phyloP scores from a whole-genome alignment of 2,888 invertebrate genomes.

The Xanthia togata region DNA sequence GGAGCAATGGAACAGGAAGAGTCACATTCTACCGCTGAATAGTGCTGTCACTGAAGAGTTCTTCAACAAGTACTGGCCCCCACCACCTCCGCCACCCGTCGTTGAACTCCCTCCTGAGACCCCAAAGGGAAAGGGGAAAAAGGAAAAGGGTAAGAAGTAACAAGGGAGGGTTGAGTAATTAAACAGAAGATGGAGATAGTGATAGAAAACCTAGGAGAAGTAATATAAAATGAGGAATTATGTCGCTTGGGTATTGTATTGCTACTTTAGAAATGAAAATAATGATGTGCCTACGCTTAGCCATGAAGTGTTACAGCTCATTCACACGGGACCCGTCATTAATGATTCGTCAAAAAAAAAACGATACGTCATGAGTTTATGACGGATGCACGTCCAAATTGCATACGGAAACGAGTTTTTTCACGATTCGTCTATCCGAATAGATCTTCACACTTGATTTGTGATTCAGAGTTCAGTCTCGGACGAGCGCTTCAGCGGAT shows the following conservation, averaged over 20 bases:
- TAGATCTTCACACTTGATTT: too few relatives aligned
- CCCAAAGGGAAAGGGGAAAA: slow-evolving; percentile 62
- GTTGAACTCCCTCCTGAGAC: slow-evolving; percentile 40
- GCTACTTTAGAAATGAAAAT: slow-evolving; percentile 10
- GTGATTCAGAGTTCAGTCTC: too few relatives aligned
- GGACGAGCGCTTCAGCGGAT: too few relatives aligned
- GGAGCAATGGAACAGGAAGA: slow-evolving; percentile 78
- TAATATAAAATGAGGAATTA: neutral
- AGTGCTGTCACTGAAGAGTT: slow-evolving; percentile 77
- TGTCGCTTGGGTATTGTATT: neutral
- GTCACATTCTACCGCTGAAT: slow-evolving; percentile 78
- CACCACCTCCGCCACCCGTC: slow-evolving; percentile 76
- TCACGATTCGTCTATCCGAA: too few relatives aligned
- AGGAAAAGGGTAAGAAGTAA: slow-evolving; percentile 33
- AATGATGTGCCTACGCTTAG: too few relatives aligned
- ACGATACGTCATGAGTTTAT: too few relatives aligned
- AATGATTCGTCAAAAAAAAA: too few relatives aligned
- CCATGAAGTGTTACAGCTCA: too few relatives aligned
- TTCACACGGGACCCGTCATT: too few relatives aligned
- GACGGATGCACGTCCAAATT: too few relatives aligned
- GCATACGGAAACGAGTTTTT: too few relatives aligned
- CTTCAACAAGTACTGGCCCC: slow-evolving; percentile 85
- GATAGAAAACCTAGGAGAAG: neutral
- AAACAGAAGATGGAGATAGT: neutral
- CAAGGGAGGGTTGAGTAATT: neutral